These are phyloP conservation scores for Nezara viridula DNA, from an alignment of 2,888 invertebrate genomes.

Conservation along the genomic window DNA sequence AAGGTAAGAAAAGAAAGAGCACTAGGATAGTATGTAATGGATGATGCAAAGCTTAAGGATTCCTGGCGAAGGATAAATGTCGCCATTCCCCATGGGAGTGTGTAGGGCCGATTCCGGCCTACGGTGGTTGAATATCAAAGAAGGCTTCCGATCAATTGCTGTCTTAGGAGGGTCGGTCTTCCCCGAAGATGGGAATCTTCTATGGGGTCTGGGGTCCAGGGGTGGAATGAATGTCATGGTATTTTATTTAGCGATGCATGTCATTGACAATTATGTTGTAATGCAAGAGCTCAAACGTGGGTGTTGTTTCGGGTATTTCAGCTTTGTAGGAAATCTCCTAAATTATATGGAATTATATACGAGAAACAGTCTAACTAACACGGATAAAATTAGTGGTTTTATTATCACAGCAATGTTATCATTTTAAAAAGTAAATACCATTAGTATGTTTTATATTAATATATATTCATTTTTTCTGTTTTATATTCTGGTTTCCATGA, in stretches of 20 bases:
- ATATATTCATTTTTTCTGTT: too few species aligned
- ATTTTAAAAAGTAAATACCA: too few species aligned
- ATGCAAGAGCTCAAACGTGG: too few species aligned
- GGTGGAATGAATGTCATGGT: conserved; percentile 12
- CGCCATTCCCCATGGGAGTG: conserved; percentile 61
- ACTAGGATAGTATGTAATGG: conserved; percentile 30
- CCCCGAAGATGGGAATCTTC: not conserved
- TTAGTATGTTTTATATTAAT: too few species aligned
- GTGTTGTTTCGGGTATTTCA: not conserved
- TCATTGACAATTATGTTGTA: not conserved
- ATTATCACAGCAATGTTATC: too few species aligned
- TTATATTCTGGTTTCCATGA: too few species aligned
- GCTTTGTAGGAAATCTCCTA: not conserved
- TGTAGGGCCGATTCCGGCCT: conserved; percentile 36
- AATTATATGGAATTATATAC: too few species aligned
- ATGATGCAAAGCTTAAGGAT: conserved; percentile 29
- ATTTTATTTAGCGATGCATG: not conserved
- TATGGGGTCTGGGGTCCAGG: not conserved
- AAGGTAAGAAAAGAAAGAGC: not conserved
- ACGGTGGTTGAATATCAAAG: conserved; percentile 39
- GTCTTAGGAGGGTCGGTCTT: conserved; percentile 18
- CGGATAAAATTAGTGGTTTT: too few species aligned
- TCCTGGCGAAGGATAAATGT: conserved; percentile 62
- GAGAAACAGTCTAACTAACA: too few species aligned
- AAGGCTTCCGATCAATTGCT: conserved; percentile 42